phyloP scores from a whole-genome alignment of 2,797 vertebrate species.

The Cygnus olor region DNA sequence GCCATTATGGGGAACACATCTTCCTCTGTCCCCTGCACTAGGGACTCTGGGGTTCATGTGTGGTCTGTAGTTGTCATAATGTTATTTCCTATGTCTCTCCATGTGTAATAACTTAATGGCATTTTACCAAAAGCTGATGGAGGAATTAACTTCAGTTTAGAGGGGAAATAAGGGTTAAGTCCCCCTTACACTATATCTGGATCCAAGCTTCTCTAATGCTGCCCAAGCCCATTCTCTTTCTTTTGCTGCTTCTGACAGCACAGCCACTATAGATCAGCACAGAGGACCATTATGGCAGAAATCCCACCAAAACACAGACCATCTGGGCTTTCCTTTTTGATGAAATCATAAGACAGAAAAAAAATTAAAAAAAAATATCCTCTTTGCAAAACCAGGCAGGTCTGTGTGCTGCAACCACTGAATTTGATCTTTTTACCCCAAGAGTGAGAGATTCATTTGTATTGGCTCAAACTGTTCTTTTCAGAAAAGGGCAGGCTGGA shows the following conservation, averaged over 20 bases:
- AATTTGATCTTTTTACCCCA: neutral
- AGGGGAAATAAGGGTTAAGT: neutral
- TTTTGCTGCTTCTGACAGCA: neutral
- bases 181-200: neutral
- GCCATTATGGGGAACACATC: neutral
- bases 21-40: neutral
- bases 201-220: neutral
- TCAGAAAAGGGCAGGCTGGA: neutral
- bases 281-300: neutral
- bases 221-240: neutral
- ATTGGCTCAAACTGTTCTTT: neutral
- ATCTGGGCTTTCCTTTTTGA: neutral
- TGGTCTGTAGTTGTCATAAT: neutral
- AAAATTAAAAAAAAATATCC: too few species aligned
- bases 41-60: accelerated
- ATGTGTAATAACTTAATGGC: neutral
- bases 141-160: neutral
- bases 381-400: neutral
- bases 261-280: neutral
- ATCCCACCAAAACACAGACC: neutral
- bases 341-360: neutral
- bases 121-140: neutral
- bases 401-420: neutral
- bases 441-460: neutral
- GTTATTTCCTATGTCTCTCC: neutral